These are phyloP conservation scores for Biston stratarius DNA, from an alignment of 2,888 invertebrate genomes.

Conservation along the genomic window DNA sequence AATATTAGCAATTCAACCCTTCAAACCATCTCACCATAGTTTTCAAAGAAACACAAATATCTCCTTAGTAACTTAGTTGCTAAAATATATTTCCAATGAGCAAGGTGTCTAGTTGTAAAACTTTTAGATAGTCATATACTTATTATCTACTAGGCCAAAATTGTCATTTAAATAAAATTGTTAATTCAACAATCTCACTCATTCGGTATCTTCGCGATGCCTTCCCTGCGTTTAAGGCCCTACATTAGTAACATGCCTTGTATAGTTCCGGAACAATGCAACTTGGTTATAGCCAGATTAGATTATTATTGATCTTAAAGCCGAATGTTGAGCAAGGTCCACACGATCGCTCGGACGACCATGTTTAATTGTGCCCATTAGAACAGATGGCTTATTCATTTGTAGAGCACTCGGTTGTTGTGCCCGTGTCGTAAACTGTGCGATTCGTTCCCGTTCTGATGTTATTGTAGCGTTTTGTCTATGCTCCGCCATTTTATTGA, in stretches of 20 bases:
- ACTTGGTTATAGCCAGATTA: slow-evolving; percentile 47
- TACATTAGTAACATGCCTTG: slow-evolving; percentile 21
- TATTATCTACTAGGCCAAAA: too few species aligned
- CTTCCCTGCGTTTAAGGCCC: slow-evolving; percentile 6
- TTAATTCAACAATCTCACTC: not conserved
- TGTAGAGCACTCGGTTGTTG: slow-evolving; percentile 85
- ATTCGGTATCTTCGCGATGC: not conserved
- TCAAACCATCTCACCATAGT: too few species aligned
- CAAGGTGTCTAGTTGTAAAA: too few species aligned
- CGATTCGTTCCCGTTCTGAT: slow-evolving; percentile 85
- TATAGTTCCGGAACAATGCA: slow-evolving; percentile 34
- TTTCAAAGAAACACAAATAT: too few species aligned
- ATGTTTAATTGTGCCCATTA: slow-evolving; percentile 86
- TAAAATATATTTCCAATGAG: not conserved
- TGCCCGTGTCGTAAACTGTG: slow-evolving; percentile 84
- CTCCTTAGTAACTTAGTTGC: too few species aligned
- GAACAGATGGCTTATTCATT: slow-evolving; percentile 87
- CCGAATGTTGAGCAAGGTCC: slow-evolving; percentile 69
- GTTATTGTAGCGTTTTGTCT: slow-evolving; percentile 87
- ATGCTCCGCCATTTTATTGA: slow-evolving; percentile 84
- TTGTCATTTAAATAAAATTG: not conserved
- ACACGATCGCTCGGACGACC: slow-evolving; percentile 66
- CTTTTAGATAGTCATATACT: too few species aligned
- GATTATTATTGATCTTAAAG: slow-evolving; percentile 68
- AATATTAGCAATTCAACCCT: too few species aligned